Conservation (phyloP, 2,113 vertebrate species). For the Neogobius melanostomus region DNA sequence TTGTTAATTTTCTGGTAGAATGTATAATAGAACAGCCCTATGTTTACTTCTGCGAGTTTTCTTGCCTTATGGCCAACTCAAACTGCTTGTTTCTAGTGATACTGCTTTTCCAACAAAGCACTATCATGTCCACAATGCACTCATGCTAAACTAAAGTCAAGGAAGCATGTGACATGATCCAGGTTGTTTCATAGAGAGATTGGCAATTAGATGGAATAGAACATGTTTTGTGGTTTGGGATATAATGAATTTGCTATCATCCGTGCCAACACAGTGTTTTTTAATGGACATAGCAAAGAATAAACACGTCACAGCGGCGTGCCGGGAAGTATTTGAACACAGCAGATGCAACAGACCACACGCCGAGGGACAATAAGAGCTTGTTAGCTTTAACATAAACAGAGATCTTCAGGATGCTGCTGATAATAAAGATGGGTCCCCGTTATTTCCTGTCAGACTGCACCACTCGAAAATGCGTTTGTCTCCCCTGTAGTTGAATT, state of each 20-base stretch:
- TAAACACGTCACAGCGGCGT: constrained; percentile 30
- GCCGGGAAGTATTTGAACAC: constrained; percentile 26
- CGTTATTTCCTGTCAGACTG: constrained; percentile 25
- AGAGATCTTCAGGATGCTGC: constrained; percentile 28
- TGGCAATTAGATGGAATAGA: constrained; percentile 22
- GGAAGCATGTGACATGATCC: constrained; percentile 40
- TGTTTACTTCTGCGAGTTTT: too few relatives aligned
- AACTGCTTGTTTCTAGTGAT: constrained; percentile 16
- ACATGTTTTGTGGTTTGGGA: constrained; percentile 20
- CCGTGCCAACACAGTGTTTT: constrained; percentile 5
- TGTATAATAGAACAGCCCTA: too few relatives aligned
- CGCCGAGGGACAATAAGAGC: constrained; percentile 31
- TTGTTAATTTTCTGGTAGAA: too few relatives aligned
- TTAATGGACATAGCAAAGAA: constrained; percentile 22
- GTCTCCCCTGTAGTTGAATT: constrained; percentile 25
- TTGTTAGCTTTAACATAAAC: constrained; percentile 40
- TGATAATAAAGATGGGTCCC: constrained; percentile 18
- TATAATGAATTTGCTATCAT: constrained; percentile 39
- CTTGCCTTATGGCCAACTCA: constrained; percentile 18
- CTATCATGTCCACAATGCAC: constrained; percentile 9
- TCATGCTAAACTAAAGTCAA: constrained; percentile 12
- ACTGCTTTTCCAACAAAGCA: constrained; percentile 33
- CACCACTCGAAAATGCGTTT: constrained; percentile 14
- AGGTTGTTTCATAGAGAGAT: constrained; percentile 44
- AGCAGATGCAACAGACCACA: constrained; percentile 20